Conservation (phyloP, 2,888 invertebrate species). For the Phaedon cochleariae region DNA sequence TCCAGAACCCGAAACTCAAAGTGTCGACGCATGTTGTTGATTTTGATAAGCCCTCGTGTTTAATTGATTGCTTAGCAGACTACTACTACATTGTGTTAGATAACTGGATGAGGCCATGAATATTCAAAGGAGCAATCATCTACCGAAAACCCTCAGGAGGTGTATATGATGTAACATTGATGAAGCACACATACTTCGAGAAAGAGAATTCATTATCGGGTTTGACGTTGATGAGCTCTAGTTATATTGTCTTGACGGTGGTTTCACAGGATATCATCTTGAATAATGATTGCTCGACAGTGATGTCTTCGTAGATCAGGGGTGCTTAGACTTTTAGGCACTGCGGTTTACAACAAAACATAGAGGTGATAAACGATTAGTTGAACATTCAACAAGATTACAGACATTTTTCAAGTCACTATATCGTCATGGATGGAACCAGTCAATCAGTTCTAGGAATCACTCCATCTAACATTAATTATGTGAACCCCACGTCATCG, state of each 20-base stretch:
- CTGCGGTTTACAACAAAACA: no score
- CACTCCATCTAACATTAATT: no score
- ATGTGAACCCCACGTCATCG: no score
- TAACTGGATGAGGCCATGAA: slow-evolving; percentile 26
- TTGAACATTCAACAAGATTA: no score
- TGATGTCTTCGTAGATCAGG: not conserved
- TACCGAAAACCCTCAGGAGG: slow-evolving; percentile 23
- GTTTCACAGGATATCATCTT: not conserved
- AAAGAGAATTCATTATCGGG: slow-evolving; percentile 20
- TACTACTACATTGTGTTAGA: slow-evolving; percentile 23
- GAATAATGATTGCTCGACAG: not conserved
- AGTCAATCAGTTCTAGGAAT: no score
- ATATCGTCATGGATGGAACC: no score
- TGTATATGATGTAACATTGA: slow-evolving; percentile 25
- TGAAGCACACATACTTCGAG: slow-evolving; percentile 13
- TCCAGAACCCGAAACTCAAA: no score
- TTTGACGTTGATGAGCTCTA: slow-evolving; percentile 19
- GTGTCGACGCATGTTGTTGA: not conserved
- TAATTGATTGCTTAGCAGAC: slow-evolving; percentile 16
- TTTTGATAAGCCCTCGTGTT: slow-evolving; percentile 9
- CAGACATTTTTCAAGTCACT: no score
- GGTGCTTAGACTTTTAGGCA: no score
- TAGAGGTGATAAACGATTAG: no score
- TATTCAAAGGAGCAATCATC: slow-evolving; percentile 19
- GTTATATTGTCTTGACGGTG: slow-evolving; percentile 12